These are phyloP conservation scores for Heliconius eleuchia DNA, from an alignment of 1,140 invertebrate genomes.

Conservation along the genomic window DNA sequence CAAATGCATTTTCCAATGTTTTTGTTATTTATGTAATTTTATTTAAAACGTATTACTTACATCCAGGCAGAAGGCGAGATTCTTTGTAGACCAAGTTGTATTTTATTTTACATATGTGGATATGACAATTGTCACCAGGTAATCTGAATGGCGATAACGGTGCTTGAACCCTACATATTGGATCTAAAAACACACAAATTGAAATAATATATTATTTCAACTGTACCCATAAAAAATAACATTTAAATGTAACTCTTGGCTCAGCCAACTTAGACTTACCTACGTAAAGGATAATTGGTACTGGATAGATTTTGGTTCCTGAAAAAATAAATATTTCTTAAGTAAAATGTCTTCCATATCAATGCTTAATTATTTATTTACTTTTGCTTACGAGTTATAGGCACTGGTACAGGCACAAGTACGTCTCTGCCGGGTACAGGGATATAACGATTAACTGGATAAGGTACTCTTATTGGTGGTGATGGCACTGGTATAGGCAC, in stretches of 20 bases:
- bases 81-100: not conserved
- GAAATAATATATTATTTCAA: not conserved
- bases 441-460: slow-evolving; percentile 40
- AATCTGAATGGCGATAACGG: not conserved
- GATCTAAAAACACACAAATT: not conserved
- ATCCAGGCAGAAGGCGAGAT: not conserved
- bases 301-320: not conserved
- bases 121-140: not conserved
- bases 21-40: not conserved
- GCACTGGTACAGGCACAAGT: slow-evolving; percentile 56
- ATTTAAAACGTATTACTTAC: not conserved
- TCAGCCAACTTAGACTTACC: not conserved
- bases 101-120: slow-evolving; percentile 2
- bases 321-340: not conserved
- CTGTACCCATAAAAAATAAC: too few species aligned
- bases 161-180: not conserved
- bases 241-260: too few species aligned
- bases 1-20: not conserved
- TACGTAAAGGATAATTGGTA: not conserved
- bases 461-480: slow-evolving; percentile 48
- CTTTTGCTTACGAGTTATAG: slow-evolving; percentile 9
- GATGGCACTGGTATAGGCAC: slow-evolving; percentile 59
- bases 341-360: not conserved
- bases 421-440: slow-evolving; percentile 49
- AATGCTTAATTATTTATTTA: not conserved